Conservation (phyloP, 1,140 invertebrate species). For the Polyergus mexicanus region DNA sequence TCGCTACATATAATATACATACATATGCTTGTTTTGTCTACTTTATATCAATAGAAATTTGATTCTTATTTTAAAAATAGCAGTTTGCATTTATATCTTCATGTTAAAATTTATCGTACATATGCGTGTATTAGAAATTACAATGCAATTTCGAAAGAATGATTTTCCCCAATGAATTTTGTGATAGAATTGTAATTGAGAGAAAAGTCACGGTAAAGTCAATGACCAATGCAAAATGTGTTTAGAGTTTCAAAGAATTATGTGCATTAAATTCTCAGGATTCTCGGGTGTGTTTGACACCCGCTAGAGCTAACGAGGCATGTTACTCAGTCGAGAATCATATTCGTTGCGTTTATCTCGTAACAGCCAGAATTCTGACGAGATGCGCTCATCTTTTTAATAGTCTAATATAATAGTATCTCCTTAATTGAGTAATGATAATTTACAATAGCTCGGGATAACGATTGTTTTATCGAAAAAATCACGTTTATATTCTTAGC, state of each 20-base stretch:
- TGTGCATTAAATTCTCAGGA: constrained; percentile 39
- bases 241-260: background rate
- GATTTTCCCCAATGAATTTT: background rate
- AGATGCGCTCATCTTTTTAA: background rate
- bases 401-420: background rate
- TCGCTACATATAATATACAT: background rate
- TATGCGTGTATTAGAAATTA: background rate
- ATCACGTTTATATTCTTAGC: background rate
- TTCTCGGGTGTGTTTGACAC: constrained; percentile 62
- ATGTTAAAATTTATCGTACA: background rate
- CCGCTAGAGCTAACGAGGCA: constrained; percentile 51
- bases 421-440: constrained; percentile 61
- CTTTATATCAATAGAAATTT: background rate
- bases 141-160: background rate
- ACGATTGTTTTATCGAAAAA: background rate
- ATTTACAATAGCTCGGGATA: background rate
- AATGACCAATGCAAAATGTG: constrained; percentile 37
- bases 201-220: constrained; percentile 54
- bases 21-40: background rate
- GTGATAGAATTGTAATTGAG: constrained; percentile 9
- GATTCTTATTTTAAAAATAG: background rate
- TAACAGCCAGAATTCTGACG: background rate
- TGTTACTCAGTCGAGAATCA: constrained; percentile 38
- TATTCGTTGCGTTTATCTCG: constrained; percentile 51
- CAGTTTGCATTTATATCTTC: background rate